These are phyloP conservation scores for Phaonia tiefii DNA, from an alignment of 2,888 invertebrate genomes.

Conservation along the genomic window DNA sequence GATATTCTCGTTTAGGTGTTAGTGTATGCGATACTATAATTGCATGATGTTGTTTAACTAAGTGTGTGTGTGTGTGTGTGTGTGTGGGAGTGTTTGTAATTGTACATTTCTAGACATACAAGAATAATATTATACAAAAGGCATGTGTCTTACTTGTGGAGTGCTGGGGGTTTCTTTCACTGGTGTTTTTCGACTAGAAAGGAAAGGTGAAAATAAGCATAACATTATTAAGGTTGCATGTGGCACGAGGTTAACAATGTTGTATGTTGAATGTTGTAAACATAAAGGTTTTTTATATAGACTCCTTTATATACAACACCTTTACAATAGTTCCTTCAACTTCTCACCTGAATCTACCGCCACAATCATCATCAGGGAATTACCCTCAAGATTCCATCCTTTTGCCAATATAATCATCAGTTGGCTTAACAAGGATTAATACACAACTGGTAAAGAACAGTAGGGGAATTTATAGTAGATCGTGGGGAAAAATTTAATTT, in stretches of 20 bases:
- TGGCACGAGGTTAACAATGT: conserved; percentile 61
- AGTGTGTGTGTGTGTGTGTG: conserved; percentile 1
- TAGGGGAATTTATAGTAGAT: too few relatives aligned
- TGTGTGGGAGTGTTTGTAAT: not conserved
- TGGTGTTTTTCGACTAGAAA: conserved; percentile 11
- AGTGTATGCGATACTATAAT: conserved; percentile 14
- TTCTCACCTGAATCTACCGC: conserved; percentile 12
- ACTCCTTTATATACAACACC: not conserved
- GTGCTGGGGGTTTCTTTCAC: not conserved
- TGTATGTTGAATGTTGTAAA: conserved; percentile 56
- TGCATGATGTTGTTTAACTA: conserved; percentile 33
- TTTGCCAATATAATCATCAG: not conserved
- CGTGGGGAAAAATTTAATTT: too few relatives aligned
- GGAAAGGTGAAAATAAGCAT: conserved; percentile 13
- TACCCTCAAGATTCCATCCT: not conserved
- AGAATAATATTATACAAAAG: not conserved
- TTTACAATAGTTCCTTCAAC: conserved; percentile 32
- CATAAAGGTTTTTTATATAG: not conserved
- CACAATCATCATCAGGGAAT: not conserved
- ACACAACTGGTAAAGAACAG: too few relatives aligned
- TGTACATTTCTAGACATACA: not conserved
- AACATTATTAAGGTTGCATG: conserved; percentile 55
- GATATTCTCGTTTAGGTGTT: not conserved
- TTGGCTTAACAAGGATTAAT: not conserved
- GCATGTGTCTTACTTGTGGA: not conserved